Conservation (phyloP, 1,140 invertebrate species). For the Drosophila ambigua region DNA sequence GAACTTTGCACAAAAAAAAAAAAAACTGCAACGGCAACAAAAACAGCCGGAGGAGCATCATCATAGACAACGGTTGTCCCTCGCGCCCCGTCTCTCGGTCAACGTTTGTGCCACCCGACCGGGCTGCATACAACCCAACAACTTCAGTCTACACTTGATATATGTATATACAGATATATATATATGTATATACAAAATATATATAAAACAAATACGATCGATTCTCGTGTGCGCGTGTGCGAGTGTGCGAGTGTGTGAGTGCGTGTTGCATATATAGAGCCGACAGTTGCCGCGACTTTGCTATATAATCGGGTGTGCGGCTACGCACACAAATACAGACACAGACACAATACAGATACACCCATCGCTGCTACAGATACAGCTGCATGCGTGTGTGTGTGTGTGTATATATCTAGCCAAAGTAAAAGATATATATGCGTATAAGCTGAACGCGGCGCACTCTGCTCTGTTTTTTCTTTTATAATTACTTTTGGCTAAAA, state of each 20-base stretch:
- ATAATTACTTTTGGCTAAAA: slow-evolving; percentile 84
- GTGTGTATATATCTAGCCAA: slow-evolving; percentile 65
- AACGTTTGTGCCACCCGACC: slow-evolving; percentile 2
- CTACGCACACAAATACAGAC: slow-evolving; percentile 25
- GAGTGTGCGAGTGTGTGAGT: too few relatives aligned
- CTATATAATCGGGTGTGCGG: slow-evolving; percentile 54
- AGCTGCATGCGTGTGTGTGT: slow-evolving; percentile 23
- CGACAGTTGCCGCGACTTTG: slow-evolving; percentile 66
- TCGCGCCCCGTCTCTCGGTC: neutral
- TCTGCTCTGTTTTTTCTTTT: slow-evolving; percentile 81
- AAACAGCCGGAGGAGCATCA: slow-evolving; percentile 18
- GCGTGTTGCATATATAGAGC: slow-evolving; percentile 32
- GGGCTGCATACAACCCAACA: slow-evolving; percentile 60
- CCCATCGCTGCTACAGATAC: slow-evolving; percentile 24
- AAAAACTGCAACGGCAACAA: slow-evolving; percentile 21
- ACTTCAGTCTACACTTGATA: slow-evolving; percentile 59
- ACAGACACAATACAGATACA: slow-evolving; percentile 19
- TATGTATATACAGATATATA: slow-evolving; percentile 49
- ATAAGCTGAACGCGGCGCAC: slow-evolving; percentile 78
- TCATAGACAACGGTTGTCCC: slow-evolving; percentile 21
- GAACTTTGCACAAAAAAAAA: slow-evolving; percentile 44
- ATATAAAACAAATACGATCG: slow-evolving; percentile 6
- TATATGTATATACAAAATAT: slow-evolving; percentile 29
- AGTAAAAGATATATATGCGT: slow-evolving; percentile 77
- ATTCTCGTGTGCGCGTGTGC: too few relatives aligned